These are phyloP conservation scores for Hirtodrosophila duncani DNA, from an alignment of 2,888 invertebrate species.

Conservation along the genomic window DNA sequence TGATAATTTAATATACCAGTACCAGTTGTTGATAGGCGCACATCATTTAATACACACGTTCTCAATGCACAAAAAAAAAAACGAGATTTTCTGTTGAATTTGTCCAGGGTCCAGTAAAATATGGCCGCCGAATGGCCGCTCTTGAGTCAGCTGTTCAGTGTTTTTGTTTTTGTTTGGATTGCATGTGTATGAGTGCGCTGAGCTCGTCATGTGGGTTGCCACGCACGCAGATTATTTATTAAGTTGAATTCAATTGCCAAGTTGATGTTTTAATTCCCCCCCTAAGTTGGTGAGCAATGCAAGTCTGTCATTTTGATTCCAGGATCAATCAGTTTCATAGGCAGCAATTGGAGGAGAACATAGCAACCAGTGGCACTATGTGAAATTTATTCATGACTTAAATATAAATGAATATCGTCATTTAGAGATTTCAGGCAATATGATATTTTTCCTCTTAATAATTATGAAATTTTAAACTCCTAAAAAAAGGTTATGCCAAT, in stretches of 20 bases:
- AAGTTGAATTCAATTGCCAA: background rate
- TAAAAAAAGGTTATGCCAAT: too few species aligned
- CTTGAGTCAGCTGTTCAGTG: constrained; percentile 66
- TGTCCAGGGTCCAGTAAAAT: constrained; percentile 35
- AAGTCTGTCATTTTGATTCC: too few species aligned
- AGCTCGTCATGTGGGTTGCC: constrained; percentile 63
- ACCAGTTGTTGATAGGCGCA: constrained; percentile 51
- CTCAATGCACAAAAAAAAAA: constrained; percentile 59
- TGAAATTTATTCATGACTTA: background rate
- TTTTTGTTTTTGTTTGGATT: constrained; percentile 61
- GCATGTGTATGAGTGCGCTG: constrained; percentile 15
- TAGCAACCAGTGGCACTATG: constrained; percentile 1
- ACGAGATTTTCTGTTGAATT: constrained; percentile 24
- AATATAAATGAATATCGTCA: too few species aligned
- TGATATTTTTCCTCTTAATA: too few species aligned
- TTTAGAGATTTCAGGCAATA: too few species aligned
- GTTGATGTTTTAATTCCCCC: constrained; percentile 13
- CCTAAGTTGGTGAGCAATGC: background rate
- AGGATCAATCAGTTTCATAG: background rate
- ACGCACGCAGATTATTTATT: constrained; percentile 12
- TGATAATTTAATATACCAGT: constrained; percentile 53
- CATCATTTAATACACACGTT: constrained; percentile 59
- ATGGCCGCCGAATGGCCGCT: constrained; percentile 52
- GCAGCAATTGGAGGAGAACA: background rate
- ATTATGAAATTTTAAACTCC: too few species aligned